Evolutionary conservation across 1,140 invertebrate genomes (phyloP), one percentile per base, ranked within the genome.

Genomic region (Capitella teleta): DNA sequence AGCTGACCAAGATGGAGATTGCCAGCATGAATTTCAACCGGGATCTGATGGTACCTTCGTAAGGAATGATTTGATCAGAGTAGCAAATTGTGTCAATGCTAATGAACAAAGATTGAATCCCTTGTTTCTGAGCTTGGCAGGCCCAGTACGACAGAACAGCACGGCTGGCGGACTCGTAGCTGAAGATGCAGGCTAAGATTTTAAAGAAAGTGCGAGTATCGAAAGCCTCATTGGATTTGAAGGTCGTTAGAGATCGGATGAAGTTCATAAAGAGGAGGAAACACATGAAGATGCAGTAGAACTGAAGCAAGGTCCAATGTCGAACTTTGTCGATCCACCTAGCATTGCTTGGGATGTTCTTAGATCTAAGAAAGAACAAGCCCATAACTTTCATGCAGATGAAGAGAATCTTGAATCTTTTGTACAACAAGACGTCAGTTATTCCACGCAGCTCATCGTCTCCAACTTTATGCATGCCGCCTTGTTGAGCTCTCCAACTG

Each of bases 1-100:
- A 5, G 23, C 12, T 12, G 12, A 47, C 8, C n/a, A 47, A 14
- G 25, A 38, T 6, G n/a, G 45, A 18, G 4, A 32, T 30, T 14
- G 24, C 26, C 16, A 47, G 4, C n/a, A 10, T 32, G n/a, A 36
- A 32, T 18, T 26, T 14, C 45, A 23, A 12, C 26, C 30, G n/a
- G 16, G 16, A n/a, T 4, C 10, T 10, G 3, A 47, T 26, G 19
- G 45, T 3, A 16, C 36, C 18, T 19, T 47, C 45, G 28, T 47
- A 47, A 3, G 45, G 45, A 5, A 47, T 16, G 23, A 47, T 47
- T 4, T 30, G n/a, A 32, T 47, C 45, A 8, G 45, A n/a, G 28
- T 34, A 47, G 30, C 23, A 47, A 23, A 47, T 14, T 14, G 14
- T 14, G 5, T 47, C 45, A 16, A 47, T 14, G 10, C 21, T 36